These are phyloP conservation scores for Drosophila falleni DNA, from an alignment of 2,888 invertebrate genomes.

Conservation along the genomic window DNA sequence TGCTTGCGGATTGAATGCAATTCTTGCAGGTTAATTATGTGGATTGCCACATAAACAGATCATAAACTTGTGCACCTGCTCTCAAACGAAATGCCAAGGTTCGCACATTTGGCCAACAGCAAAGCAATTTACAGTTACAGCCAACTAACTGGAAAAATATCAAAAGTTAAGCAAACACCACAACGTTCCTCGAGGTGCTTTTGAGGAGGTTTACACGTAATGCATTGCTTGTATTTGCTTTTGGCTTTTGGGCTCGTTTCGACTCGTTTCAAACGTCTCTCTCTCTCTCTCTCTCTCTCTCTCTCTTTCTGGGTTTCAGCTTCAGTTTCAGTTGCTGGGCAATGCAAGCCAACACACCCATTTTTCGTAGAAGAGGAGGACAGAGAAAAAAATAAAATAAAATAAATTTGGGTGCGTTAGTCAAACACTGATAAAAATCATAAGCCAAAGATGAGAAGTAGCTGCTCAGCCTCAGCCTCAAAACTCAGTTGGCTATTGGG, in stretches of 20 bases:
- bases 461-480: constrained; percentile 5
- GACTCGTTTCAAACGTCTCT: constrained; percentile 17
- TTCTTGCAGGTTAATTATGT: constrained; percentile 19
- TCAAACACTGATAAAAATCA: constrained; percentile 80
- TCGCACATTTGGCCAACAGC: constrained; percentile 55
- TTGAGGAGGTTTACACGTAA: constrained; percentile 51
- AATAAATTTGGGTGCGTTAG: constrained; percentile 76
- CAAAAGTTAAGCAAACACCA: constrained; percentile 74
- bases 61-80: constrained; percentile 39
- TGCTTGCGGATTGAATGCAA: constrained; percentile 10
- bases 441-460: constrained; percentile 62
- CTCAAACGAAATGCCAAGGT: constrained; percentile 68
- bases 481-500: neutral
- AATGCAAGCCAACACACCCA: constrained; percentile 59
- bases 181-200: constrained; percentile 16
- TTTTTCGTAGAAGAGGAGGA: constrained; percentile 57
- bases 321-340: constrained; percentile 27
- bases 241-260: constrained; percentile 40
- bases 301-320: neutral
- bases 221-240: constrained; percentile 55
- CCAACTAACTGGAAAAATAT: constrained; percentile 66
- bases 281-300: neutral
- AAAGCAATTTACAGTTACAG: constrained; percentile 47
- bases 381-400: constrained; percentile 19
- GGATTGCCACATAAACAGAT: constrained; percentile 45